phyloP scores from a whole-genome alignment of 2,797 vertebrate genomes.

The Scomberomorus guttatus region DNA sequence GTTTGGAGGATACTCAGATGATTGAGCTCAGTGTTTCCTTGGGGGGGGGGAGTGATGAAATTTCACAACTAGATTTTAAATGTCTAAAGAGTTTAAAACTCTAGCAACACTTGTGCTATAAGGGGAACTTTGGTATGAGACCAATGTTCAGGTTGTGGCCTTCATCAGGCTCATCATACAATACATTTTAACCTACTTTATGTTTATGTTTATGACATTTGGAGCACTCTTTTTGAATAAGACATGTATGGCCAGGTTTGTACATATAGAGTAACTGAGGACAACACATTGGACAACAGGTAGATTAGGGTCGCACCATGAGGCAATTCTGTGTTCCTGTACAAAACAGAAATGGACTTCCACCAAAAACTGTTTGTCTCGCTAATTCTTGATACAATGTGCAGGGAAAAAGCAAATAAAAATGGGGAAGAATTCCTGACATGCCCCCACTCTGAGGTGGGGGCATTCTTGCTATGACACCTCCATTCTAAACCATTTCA shows the following conservation, averaged over 20 bases:
- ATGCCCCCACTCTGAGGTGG: no score
- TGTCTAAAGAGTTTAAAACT: no score
- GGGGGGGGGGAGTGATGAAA: background rate
- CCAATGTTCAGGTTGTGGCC: no score
- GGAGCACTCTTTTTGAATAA: no score
- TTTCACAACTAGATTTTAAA: background rate
- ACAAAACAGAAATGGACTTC: background rate
- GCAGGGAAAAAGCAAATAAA: background rate
- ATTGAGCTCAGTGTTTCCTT: background rate
- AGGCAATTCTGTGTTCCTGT: background rate
- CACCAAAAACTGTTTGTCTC: background rate
- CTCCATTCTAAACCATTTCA: background rate
- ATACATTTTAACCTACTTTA: background rate
- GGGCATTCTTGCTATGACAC: background rate
- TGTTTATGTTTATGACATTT: no score
- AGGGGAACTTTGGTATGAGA: no score
- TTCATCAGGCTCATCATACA: no score
- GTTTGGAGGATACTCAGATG: background rate
- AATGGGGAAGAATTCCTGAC: background rate
- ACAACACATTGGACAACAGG: background rate
- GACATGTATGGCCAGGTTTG: no score
- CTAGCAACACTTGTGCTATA: no score
- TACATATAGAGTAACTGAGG: background rate
- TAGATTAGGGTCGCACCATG: background rate
- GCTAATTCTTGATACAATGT: background rate